A percentile compares a stretch with the other conserved stretches of the same genome.
phyloP scores from a whole-genome alignment of 2,888 invertebrate species.

The Drosophila engyochracea region DNA sequence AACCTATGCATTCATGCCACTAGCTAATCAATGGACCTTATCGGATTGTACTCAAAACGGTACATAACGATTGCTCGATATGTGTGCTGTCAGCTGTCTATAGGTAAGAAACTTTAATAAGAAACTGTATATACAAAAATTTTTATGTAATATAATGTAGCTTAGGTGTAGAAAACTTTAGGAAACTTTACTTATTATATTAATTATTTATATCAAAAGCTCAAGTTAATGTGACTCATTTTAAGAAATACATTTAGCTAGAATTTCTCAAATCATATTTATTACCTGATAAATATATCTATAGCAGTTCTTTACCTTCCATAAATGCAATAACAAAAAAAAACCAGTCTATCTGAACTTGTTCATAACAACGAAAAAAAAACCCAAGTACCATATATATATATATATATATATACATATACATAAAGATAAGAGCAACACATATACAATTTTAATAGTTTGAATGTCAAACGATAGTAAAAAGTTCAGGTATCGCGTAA shows the following conservation, averaged over 20 bases:
- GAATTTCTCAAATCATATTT: not conserved
- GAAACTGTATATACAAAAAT: not conserved
- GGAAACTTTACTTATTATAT: not conserved
- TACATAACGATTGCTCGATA: conserved; percentile 1
- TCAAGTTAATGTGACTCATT: not conserved
- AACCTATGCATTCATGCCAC: conserved; percentile 7
- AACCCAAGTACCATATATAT: not conserved
- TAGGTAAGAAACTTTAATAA: not conserved
- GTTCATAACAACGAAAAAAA: not conserved
- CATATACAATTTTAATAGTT: conserved; percentile 2
- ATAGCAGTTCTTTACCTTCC: not conserved
- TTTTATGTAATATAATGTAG: not conserved
- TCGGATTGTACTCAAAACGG: conserved; percentile 41
- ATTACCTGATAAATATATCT: not conserved
- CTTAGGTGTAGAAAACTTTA: not conserved
- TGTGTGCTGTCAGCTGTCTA: conserved; percentile 9
- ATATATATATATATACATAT: not conserved
- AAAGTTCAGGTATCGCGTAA: not conserved
- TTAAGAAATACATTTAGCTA: not conserved
- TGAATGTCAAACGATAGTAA: conserved; percentile 8
- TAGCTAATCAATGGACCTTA: conserved; percentile 63
- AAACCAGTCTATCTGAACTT: not conserved
- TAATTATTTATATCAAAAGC: not conserved
- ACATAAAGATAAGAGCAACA: conserved; percentile 15
- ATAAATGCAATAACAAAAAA: not conserved